Base-by-base conservation (phyloP, 2,113 vertebrate genomes). In the Perca flavescens region DNA sequence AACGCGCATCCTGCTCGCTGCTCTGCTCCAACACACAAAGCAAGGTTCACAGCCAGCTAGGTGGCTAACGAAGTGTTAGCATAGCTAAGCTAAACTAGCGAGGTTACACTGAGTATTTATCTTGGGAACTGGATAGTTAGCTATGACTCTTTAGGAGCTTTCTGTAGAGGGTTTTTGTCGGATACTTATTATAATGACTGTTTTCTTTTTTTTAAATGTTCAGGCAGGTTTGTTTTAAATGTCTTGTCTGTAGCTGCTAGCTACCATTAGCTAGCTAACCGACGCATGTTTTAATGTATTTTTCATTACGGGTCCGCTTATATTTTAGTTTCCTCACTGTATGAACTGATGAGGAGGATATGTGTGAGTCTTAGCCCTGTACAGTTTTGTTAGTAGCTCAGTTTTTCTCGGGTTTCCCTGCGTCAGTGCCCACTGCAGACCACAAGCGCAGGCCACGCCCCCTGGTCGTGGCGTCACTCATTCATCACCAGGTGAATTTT, bases 11-110 rank as follows among this genome's bases (percentile, higher is more conserved):
- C 65, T 61, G 69, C 34, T 79, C 56, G 76, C 17, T 57, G 75
- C 73, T 83, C 46, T 28, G 67, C 63, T 74, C 25, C 46, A 63
- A 74, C 58, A 79, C 67, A 83, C 74, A 86, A 89, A 86, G 80
- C 80, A 31, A 62, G 54, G 49, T 10, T 58, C 36, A 21, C 43
- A 2, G 6, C 5, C 13, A 62, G 86, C 86, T 85, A 87, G 77
- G 62, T 60, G 60, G 91, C 90, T 91, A 89, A 86, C 28, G 25
- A 25, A 61, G 36, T 46, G 62, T 75, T 83, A 89, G 61, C 58
- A 40, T 49, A 61, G 66, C 67, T 49, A 62, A 68, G 25, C 67
- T 63, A 53, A 69, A 15, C 5, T 16, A 79, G 31, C 14, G 10
- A 11, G 40, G 40, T 43, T 60, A 61, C 28, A 40, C 19, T 22